Base-by-base conservation (phyloP, 1,140 invertebrate species). In the Drosophila fuyamai region DNA sequence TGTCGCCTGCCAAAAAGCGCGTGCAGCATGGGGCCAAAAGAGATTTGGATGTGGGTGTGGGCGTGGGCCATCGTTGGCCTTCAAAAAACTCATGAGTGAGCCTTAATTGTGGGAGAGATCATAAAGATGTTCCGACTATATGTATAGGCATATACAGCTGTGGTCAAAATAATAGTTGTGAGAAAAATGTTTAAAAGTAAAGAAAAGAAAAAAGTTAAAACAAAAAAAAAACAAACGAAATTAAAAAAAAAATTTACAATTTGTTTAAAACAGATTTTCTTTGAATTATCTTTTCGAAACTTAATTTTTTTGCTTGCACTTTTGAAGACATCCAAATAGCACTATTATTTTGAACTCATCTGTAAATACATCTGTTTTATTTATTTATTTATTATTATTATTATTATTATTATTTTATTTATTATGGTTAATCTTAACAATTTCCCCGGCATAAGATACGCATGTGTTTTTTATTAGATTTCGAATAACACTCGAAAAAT, bases 1-100 rank as follows among this genome's bases (percentile, higher is more conserved):
- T 83, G 83, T 88, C 83, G 84, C 67, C 83, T 88, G 84, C 84
- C 83, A 88, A 79, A 79, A 88, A 83, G 71, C 83, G 83, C 76
- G 83, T 86, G 83, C 76, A 79, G 35, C 74, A 32, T 70, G 59
- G 53, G 61, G 14, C 75, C 79, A 70, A 70, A 63, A 36, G 66
- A 67, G 57, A 27, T 60, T 50, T 50, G 51, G 40, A 41, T 23
- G 44, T 56, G 72, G 60, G 51, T 47, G 81, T 81, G 51, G 78
- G 74, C 73, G 73, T 78, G 23, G 58, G 23, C 55, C 55, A 41
- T 41, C 48, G 57, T 32, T 86, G 83, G 83, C 83, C 83, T 88
- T 88, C 83, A 88, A 89, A 79, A 76, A 66, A 66, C 73, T 53
- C 72, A 76, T 65, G 80, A 77, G 76, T 74, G 79, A 89, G 74